Percentiles rank a stretch among this genome's conserved stretches.
These are phyloP conservation scores for Eudasyphora cyanicolor DNA, from an alignment of 2,888 invertebrate species.

Conservation along the genomic window DNA sequence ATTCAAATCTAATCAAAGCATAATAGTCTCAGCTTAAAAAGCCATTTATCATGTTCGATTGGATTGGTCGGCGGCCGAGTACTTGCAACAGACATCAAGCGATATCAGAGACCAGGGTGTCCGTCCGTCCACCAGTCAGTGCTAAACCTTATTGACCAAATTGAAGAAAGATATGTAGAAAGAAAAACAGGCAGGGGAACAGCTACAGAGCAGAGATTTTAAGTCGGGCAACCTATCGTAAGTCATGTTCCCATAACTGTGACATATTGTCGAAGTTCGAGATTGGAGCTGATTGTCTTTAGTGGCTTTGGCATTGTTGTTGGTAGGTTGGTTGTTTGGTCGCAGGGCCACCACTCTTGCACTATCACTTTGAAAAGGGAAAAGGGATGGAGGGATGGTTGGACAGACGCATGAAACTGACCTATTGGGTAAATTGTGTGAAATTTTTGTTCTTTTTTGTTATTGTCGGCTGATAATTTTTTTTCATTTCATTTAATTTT, in stretches of 20 bases:
- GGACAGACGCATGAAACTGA: too few relatives aligned
- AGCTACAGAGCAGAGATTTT: not conserved
- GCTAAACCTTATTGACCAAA: not conserved
- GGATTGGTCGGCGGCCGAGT: constrained; percentile 5
- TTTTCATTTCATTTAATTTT: too few relatives aligned
- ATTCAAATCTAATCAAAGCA: constrained; percentile 39
- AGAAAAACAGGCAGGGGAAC: too few relatives aligned
- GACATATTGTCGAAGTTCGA: not conserved
- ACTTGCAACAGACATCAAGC: not conserved
- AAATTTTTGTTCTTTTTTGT: not conserved
- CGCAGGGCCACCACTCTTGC: not conserved
- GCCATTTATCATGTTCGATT: constrained; percentile 46
- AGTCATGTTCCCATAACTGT: not conserved
- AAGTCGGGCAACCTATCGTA: constrained; percentile 3
- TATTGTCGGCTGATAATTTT: not conserved
- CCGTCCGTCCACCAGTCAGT: not conserved
- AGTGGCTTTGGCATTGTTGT: not conserved
- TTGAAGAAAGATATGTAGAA: too few relatives aligned
- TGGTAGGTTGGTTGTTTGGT: not conserved
- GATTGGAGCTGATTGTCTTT: not conserved
- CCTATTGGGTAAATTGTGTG: not conserved
- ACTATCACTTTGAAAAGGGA: too few relatives aligned
- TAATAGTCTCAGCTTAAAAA: constrained; percentile 53
- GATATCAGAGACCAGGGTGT: not conserved
- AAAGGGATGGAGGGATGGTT: not conserved